Evolutionary conservation across 2,113 vertebrate species (phyloP), one percentile per base, ranked within the genome.

Genomic region (Alexandromys fortis): DNA sequence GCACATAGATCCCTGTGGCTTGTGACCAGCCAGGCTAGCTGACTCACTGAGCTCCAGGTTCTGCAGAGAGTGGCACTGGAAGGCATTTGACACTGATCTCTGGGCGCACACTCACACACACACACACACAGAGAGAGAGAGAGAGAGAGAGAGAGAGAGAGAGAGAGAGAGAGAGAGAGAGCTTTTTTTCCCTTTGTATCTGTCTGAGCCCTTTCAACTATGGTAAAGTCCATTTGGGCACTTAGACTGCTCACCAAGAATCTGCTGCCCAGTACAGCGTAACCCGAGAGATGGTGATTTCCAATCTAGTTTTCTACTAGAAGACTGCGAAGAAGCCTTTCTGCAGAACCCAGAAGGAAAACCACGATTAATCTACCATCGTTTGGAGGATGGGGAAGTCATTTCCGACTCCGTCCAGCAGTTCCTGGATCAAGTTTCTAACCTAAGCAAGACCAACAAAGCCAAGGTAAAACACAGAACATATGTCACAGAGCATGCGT

Each of bases 321-420:
- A 99, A 96, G 99, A 99, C 96, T 99, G 99, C 94, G 99, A 99
- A 97, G 99, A 99, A 98, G 99, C 99, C 55, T 99, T 99, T 97
- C 98, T 99, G 98, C 99, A 98, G 98, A 99, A 99, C 97, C 98
- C 99, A 16, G 99, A 99, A 88, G 99, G 99, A 93, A 99, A 99
- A 70, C 99, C 99, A 5, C 98, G 99, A 47, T 98, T 99, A 83
- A 98, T 99, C 85, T 99, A 99, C 98, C 99, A 98, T 97, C 98
- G 98, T 88, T 98, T 98, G 21, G 98, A 98, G 77, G 98, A 98
- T 49, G 98, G 97, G 58, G 96, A 97, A 95, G 97, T 92, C 92
- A 97, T 98, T 96, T 99, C 98, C 1, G 98, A 97, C 47, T 97
- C 98, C 14, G 98, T 99, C 93, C 99, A 99, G 72, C 99, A 99